These are phyloP conservation scores for Agrochola lychnidis DNA, from an alignment of 2,888 invertebrate genomes.

Conservation along the genomic window DNA sequence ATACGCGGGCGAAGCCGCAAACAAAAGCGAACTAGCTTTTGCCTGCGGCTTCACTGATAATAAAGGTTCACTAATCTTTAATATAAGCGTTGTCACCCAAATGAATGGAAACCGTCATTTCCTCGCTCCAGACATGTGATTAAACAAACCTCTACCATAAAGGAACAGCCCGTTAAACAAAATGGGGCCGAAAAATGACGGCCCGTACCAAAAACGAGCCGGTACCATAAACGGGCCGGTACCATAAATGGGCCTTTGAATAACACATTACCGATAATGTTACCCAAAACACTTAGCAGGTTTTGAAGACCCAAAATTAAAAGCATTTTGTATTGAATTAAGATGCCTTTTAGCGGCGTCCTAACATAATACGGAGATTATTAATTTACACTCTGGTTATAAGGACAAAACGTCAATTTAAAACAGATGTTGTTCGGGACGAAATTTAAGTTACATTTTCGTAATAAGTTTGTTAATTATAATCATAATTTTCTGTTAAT, in stretches of 20 bases:
- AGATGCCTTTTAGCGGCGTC: conserved; percentile 47
- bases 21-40: no score
- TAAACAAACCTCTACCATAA: conserved; percentile 44
- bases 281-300: conserved; percentile 51
- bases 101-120: conserved; percentile 32
- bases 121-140: conserved; percentile 37
- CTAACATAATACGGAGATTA: conserved; percentile 48
- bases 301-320: conserved; percentile 45
- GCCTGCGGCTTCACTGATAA: background rate
- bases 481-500: background rate
- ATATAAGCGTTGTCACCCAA: conserved; percentile 11
- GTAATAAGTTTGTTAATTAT: background rate
- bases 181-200: conserved; percentile 42
- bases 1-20: no score
- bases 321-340: conserved; percentile 57
- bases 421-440: background rate
- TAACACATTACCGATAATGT: conserved; percentile 59
- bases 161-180: conserved; percentile 34
- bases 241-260: conserved; percentile 39
- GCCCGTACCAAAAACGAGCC: conserved; percentile 20
- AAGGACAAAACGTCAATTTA: conserved; percentile 31
- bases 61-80: conserved; percentile 18
- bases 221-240: conserved; percentile 24
- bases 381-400: conserved; percentile 23
- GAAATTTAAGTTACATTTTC: background rate